phyloP scores from a whole-genome alignment of 2,888 invertebrate species.

The Cataglyphis livida region DNA sequence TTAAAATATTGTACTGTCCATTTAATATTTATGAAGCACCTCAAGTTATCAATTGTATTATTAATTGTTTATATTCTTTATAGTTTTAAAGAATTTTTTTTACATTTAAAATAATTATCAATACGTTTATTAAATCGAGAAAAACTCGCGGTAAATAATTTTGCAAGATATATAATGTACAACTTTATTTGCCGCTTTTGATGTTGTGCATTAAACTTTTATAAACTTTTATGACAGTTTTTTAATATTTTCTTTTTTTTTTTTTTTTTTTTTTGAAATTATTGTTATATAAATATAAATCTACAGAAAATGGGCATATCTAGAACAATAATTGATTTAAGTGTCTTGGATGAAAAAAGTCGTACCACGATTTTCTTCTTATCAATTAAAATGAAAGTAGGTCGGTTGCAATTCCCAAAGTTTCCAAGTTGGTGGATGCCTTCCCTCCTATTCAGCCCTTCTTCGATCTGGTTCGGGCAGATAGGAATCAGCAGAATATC shows the following conservation, averaged over 20 bases:
- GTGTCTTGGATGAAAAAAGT: slow-evolving; percentile 37
- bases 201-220: not conserved
- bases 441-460: not conserved
- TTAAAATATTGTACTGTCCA: not conserved
- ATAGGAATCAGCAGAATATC: slow-evolving; percentile 42
- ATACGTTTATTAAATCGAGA: not conserved
- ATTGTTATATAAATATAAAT: slow-evolving; percentile 7
- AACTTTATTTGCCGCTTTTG: not conserved
- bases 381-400: slow-evolving; percentile 54
- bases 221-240: not conserved
- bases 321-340: slow-evolving; percentile 21
- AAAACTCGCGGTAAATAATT: not conserved
- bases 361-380: slow-evolving; percentile 44
- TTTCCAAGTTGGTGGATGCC: slow-evolving; percentile 37
- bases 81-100: not conserved
- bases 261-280: not conserved
- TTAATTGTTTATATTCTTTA: not conserved
- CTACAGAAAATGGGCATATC: not conserved
- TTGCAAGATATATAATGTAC: not conserved
- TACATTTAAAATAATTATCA: not conserved
- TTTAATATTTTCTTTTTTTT: not conserved
- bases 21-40: not conserved
- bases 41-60: slow-evolving; percentile 1
- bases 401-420: slow-evolving; percentile 41
- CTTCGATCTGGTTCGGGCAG: slow-evolving; percentile 3